These are phyloP conservation scores for Corythornis madagascariensis DNA, from an alignment of 2,113 vertebrate species.

Conservation along the genomic window DNA sequence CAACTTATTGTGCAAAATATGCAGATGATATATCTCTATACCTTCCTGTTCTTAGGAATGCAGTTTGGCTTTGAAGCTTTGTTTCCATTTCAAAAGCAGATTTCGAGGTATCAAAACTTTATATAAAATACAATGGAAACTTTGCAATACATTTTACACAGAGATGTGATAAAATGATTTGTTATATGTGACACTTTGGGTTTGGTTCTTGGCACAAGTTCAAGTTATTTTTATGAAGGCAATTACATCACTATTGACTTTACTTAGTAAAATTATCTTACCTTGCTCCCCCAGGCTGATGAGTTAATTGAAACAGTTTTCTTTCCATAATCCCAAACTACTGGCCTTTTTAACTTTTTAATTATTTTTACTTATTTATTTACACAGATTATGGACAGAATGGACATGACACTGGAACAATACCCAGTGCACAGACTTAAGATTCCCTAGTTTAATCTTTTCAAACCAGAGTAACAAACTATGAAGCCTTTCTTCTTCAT, in stretches of 20 bases:
- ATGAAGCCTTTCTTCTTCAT: neutral
- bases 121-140: neutral
- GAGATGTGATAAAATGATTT: neutral
- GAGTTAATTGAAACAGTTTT: neutral
- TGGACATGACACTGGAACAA: neutral
- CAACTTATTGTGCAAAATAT: neutral
- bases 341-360: neutral
- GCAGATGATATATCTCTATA: neutral
- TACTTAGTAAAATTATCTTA: neutral
- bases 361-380: neutral
- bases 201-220: neutral
- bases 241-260: neutral
- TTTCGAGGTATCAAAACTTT: neutral
- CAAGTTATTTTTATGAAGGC: neutral
- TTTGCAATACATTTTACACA: neutral
- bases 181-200: neutral
- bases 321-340: neutral
- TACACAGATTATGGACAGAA: neutral
- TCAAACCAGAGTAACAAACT: neutral
- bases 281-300: too few species aligned
- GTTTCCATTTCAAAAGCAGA: neutral
- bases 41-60: neutral
- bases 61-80: neutral
- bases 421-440: neutral
- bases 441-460: neutral